Base-by-base conservation (phyloP, 2,113 vertebrate genomes). In the Amphiprion ocellaris region DNA sequence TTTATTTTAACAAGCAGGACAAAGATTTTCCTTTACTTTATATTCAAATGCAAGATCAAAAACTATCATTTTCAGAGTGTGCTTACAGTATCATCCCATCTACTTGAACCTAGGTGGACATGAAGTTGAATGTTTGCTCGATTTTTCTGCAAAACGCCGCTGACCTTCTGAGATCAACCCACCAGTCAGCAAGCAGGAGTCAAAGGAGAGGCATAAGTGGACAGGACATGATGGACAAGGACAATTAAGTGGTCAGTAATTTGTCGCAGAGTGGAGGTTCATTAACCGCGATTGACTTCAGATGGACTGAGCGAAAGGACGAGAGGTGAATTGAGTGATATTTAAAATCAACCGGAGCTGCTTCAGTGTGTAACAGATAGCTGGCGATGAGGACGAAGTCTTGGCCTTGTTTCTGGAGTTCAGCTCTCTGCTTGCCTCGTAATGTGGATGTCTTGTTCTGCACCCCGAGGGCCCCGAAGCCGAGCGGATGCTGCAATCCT, bases 401-500 rank as follows among this genome's bases (percentile, higher is more conserved):
- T 5, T 39, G 68, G 63, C 71, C 72, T 80, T 80, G 83, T 85
- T 85, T 84, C 74, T 49, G 19, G 47, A 72, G 85, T 84, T 81
- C 74, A 67, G 71, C 64, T 70, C 75, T 21, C 39, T 59, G 37
- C 41, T 63, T 59, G 56, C 77, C 83, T 54, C 68, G 44, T 83
- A 74, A 81, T 82, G 74, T 47, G 71, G 72, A 85, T 52, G 76
- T 84, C 78, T 89, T 79, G 64, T 78, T 88, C 77, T 75, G 69
- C 37, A 44, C 46, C 84, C 80, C 0, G 9, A 74, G 78, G 73
- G 67, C 72, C 71, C n/a, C 2, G 50, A 26, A 50, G 78, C 76
- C 47, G 63, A 72, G 73, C 17, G 69, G 87, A 92, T 92, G 91
- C 86, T 90, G 90, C 89, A 91, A 90, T 83, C 79, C 82, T 85